Percentiles rank a stretch among this genome's conserved stretches.
Conservation (phyloP, 2,888 invertebrate species). For the Caenorhabditis sp. region DNA sequence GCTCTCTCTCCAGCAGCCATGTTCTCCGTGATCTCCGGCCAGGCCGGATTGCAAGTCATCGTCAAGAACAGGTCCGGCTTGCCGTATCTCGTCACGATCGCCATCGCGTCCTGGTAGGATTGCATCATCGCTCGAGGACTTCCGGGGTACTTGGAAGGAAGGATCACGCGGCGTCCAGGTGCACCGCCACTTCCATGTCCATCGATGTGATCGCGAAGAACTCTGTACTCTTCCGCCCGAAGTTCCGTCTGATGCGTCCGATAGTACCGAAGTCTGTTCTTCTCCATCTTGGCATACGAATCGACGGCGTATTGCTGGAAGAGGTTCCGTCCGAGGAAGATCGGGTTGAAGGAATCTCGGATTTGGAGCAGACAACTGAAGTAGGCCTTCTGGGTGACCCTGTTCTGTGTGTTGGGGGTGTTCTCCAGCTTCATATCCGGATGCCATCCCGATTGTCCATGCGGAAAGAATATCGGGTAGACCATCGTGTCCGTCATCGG, state of each 20-base stretch:
- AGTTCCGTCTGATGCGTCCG: conserved; percentile 81
- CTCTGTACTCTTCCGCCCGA: conserved; percentile 61
- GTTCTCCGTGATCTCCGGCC: conserved; percentile 77
- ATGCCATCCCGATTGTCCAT: conserved; percentile 71
- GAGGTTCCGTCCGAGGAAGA: conserved; percentile 64
- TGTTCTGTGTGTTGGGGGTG: not conserved
- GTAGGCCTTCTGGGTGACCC: conserved; percentile 71
- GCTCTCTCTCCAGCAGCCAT: conserved; percentile 64
- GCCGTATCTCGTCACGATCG: conserved; percentile 73
- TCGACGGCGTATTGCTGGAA: conserved; percentile 83
- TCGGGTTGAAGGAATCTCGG: not conserved
- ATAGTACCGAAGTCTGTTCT: conserved; percentile 79
- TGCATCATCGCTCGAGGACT: conserved; percentile 82
- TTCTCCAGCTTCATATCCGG: conserved; percentile 20
- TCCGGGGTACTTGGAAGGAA: conserved; percentile 80
- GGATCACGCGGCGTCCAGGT: conserved; percentile 67
- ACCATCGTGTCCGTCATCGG: conserved; percentile 83
- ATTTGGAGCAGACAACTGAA: not conserved
- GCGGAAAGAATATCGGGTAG: conserved; percentile 83
- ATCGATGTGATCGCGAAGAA: not conserved
- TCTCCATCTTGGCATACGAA: conserved; percentile 83
- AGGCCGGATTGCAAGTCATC: conserved; percentile 82
- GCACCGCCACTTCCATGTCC: not conserved
- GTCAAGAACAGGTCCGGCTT: conserved; percentile 79
- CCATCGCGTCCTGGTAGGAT: conserved; percentile 68